Conservation (phyloP, 2,113 vertebrate species). For the Dasyurus viverrinus region DNA sequence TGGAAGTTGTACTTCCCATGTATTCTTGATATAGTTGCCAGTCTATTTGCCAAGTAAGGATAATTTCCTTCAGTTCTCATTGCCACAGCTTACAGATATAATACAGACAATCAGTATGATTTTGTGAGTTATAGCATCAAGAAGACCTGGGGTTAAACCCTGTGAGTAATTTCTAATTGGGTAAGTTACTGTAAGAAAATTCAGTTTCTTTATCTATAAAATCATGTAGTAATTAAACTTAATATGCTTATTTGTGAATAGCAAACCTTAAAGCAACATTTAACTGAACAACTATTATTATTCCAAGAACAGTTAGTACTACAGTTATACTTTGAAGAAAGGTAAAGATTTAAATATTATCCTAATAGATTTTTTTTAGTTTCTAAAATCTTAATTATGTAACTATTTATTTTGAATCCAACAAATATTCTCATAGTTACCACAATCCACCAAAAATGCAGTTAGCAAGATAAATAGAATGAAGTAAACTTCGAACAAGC, state of each 20-base stretch:
- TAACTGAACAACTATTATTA: background rate
- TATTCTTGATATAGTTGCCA: no score
- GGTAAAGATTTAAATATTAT: background rate
- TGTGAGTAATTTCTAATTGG: background rate
- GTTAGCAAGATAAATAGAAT: conserved; percentile 46
- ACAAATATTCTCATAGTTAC: conserved; percentile 31
- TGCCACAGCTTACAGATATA: background rate
- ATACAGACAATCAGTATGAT: background rate
- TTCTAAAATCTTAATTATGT: conserved; percentile 56
- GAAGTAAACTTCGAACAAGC: background rate
- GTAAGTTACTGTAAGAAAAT: background rate
- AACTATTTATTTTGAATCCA: conserved; percentile 37
- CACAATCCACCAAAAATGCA: conserved; percentile 64
- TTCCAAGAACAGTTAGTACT: background rate
- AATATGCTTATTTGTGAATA: background rate
- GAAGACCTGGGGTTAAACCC: background rate
- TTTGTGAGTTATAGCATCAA: background rate
- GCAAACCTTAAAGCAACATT: background rate
- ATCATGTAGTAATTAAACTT: background rate
- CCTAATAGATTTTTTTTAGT: background rate
- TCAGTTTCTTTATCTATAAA: background rate
- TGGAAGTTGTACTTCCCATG: no score
- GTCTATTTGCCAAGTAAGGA: no score
- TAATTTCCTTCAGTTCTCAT: background rate
- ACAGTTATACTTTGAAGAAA: background rate